phyloP scores from a whole-genome alignment of 2,888 invertebrate genomes.

The Frankliniella intonsa region DNA sequence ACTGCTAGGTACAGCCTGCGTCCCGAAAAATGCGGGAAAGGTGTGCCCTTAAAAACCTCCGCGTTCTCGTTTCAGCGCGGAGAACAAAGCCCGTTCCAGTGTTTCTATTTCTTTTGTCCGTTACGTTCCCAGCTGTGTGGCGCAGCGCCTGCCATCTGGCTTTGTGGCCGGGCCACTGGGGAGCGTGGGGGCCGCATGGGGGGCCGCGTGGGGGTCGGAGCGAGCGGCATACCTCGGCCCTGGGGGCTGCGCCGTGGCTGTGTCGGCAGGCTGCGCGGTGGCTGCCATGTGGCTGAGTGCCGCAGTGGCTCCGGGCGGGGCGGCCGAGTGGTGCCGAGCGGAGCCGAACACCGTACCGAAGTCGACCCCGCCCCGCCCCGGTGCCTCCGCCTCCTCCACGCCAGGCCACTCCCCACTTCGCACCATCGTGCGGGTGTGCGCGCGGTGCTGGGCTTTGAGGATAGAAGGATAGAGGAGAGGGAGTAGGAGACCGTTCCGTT shows the following conservation, averaged over 20 bases:
- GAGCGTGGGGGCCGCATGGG: neutral
- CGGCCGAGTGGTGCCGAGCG: neutral
- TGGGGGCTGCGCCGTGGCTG: neutral
- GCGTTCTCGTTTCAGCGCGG: too few species aligned
- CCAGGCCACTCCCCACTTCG: constrained; percentile 15
- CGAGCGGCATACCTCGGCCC: neutral
- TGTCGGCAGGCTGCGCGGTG: neutral
- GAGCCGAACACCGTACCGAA: neutral
- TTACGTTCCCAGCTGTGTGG: too few species aligned
- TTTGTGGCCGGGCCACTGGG: neutral
- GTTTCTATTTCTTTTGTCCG: too few species aligned
- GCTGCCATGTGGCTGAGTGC: neutral
- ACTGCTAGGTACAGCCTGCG: too few species aligned
- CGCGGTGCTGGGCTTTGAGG: neutral
- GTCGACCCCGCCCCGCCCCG: neutral
- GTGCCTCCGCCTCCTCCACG: neutral
- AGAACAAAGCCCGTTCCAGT: too few species aligned
- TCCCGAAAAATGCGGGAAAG: too few species aligned
- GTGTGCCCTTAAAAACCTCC: too few species aligned
- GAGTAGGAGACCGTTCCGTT: constrained; percentile 21
- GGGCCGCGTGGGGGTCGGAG: neutral
- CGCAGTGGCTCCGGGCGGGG: neutral
- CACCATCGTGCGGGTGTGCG: neutral
- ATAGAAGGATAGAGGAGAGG: constrained; percentile 24
- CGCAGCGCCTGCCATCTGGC: too few species aligned